Evolutionary conservation across 2,113 vertebrate genomes (phyloP), one percentile per base, ranked within the genome.

Genomic region (Gobiocypris rarus): DNA sequence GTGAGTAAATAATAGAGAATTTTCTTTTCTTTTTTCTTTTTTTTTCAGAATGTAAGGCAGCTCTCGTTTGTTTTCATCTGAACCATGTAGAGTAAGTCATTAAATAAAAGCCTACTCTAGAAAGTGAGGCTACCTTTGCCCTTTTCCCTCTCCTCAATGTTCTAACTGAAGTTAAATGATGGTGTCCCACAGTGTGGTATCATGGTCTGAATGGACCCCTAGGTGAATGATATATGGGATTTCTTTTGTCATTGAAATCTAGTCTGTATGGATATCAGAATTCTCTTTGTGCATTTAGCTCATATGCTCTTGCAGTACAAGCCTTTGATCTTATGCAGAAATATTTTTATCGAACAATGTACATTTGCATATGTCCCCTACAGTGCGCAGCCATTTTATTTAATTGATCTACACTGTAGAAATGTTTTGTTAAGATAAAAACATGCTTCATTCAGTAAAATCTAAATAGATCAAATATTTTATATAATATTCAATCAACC

Each of bases 41-140:
- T 31, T 26, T 1, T 15, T 28, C n/a, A 3, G 13, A 78, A 56
- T 41, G 58, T 4, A 13, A 59, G 75, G 34, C 59, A 61, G 56
- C 90, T 89, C 92, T 93, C 90, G 92, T 92, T 92, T 91, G 88
- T 91, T 93, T 93, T 93, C 90, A 90, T 89, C 90, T 89, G 87
- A 90, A 89, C 89, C 86, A 93, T 89, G 78, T 81, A 63, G 56
- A 84, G 91, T 83, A 86, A 89, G 90, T 91, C 65, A 59, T 50
- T 78, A 75, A 75, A 83, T 78, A 54, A 82, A 26, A 58, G 59
- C n/a, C 9, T 50, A 3, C 78, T 67, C 31, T 81, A 52, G 24
- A 81, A 67, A 52, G 11, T 50, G 45, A 82, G 41, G 61, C 10
- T 26, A 59, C 61, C 9, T 34, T 52, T 87, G 75, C 67, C 48